These are phyloP conservation scores for Paraescarpia echinospica DNA, from an alignment of 1,140 invertebrate genomes.

Conservation along the genomic window DNA sequence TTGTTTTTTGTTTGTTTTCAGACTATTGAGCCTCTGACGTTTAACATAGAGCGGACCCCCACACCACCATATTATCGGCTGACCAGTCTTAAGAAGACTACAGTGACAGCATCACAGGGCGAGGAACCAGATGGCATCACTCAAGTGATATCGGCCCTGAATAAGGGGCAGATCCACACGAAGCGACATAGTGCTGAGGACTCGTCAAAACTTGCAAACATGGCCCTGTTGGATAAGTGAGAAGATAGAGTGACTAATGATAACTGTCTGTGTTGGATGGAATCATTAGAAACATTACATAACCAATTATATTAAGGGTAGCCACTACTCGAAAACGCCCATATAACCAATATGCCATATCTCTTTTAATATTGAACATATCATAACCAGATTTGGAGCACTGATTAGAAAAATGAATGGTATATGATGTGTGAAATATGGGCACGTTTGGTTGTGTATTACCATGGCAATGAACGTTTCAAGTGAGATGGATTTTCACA, in stretches of 20 bases:
- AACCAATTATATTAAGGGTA: too few species aligned
- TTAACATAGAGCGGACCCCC: constrained; percentile 92
- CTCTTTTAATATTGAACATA: too few species aligned
- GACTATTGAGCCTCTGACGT: constrained; percentile 93
- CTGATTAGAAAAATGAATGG: too few species aligned
- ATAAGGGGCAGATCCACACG: constrained; percentile 86
- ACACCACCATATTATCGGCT: constrained; percentile 96
- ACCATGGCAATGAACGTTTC: too few species aligned
- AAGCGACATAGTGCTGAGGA: constrained; percentile 89
- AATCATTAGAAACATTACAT: too few species aligned
- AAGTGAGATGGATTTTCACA: too few species aligned
- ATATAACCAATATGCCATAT: too few species aligned
- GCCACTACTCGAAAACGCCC: too few species aligned
- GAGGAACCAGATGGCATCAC: constrained; percentile 20
- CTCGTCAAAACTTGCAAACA: constrained; percentile 17
- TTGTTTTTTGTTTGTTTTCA: constrained; percentile 57
- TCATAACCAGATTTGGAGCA: too few species aligned
- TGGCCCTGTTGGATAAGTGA: neutral
- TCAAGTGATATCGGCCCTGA: constrained; percentile 32
- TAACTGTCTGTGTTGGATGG: too few species aligned
- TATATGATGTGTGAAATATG: too few species aligned
- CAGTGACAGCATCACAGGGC: constrained; percentile 17
- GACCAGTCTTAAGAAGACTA: constrained; percentile 64
- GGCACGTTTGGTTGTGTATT: too few species aligned
- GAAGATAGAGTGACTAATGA: neutral